Evolutionary conservation across 2,888 invertebrate genomes (phyloP), one percentile per base, ranked within the genome.

Genomic region (Caenorhabditis afra): DNA sequence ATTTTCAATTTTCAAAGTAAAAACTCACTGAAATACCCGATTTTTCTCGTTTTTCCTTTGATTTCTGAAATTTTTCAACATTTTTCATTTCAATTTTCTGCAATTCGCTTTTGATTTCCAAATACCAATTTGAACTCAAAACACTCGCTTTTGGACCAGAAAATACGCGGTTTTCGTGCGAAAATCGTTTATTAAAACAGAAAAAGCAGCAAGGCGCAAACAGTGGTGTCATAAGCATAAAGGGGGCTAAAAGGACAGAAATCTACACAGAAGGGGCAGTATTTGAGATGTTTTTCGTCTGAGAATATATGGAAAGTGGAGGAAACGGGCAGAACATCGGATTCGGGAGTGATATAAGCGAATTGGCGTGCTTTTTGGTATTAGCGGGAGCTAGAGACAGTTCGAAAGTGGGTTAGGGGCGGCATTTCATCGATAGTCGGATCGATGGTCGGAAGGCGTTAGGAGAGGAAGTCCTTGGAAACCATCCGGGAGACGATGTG

Each of bases 401-500:
- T 68, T 68, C 59, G 58, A 68, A 74, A 75, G 64, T 37, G n/a
- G n/a, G 66, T 55, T 44, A 61, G 35, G 52, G 58, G n/a, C n/a
- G n/a, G n/a, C n/a, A n/a, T n/a, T n/a, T n/a, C n/a, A n/a, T n/a
- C n/a, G n/a, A n/a, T n/a, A n/a, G n/a, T n/a, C n/a, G n/a, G n/a
- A n/a, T n/a, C n/a, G n/a, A n/a, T n/a, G n/a, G n/a, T n/a, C n/a
- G n/a, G n/a, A n/a, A n/a, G 29, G 1, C 18, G 23, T 84, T 76
- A 86, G n/a, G 84, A 84, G 7, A 82, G 44, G 52, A 83, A 86
- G 61, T 89, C 89, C 73, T 89, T 89, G 18, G 86, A 79, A 12
- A 89, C 83, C 62, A 89, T 84, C 62, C 87, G 76, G 18, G 87
- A 85, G 41, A 89, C 77, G 55, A 89, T 86, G 67, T 86, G 81